Base-by-base conservation (phyloP, 2,797 vertebrate species). In the Chrosomus eos region DNA sequence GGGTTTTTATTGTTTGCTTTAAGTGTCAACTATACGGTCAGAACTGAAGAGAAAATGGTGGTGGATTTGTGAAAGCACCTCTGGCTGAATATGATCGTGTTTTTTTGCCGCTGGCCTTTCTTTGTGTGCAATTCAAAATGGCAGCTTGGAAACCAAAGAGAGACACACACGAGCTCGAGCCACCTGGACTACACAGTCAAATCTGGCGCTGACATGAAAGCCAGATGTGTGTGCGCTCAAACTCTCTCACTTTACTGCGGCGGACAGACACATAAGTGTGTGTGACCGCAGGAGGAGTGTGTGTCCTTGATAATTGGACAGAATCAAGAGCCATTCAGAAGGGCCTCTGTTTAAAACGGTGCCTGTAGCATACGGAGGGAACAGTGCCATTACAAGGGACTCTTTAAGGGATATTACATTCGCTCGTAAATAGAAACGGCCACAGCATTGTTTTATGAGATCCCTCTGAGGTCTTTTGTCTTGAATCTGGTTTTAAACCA, bases 291-390 rank as follows among this genome's bases (percentile, higher is more conserved):
- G 60, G 84, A 82, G 68, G 70, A 83, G 81, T 88, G 82, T 74
- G 64, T 89, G 88, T 89, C 88, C 86, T 87, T 87, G 88, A 85
- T 85, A 87, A 87, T 85, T 85, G 76, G 76, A 83, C 48, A 38
- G 76, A 85, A 80, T 82, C 82, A 72, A 76, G 79, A 80, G 79
- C 62, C 73, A 72, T 88, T 87, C 68, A 85, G 70, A 58, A n/a
- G 79, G 51, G 73, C 38, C 78, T 81, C 84, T 76, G 33, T 86
- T 31, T 64, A 64, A 64, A 31, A 64, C 62, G 14, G 7, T 40
- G 53, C 51, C 75, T 48, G 71, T 58, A 72, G 86, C 79, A 80
- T 66, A n/a, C 11, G 74, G 38, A 74, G 31, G 79, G 79, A 81
- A 48, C 28, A 9, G 21, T 33, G 21, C 9, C 64, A 82, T 77